These are phyloP conservation scores for Stratiomys singularior DNA, from an alignment of 2,888 invertebrate genomes.

Conservation along the genomic window DNA sequence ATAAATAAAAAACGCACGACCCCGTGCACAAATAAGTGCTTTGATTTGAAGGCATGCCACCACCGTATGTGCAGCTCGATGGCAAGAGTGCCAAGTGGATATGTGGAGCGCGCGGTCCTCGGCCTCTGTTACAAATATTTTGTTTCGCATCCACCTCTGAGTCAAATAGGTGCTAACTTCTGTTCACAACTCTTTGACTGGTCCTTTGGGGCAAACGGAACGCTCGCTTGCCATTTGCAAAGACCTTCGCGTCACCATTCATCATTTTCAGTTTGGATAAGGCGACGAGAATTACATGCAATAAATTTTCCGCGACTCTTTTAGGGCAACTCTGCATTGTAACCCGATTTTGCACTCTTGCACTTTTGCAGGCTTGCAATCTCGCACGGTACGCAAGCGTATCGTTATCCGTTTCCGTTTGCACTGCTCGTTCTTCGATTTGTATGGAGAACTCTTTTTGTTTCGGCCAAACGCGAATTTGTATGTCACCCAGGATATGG, in stretches of 20 bases:
- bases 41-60: too few relatives aligned
- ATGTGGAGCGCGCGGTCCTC: too few relatives aligned
- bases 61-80: too few relatives aligned
- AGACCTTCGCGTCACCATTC: constrained; percentile 2
- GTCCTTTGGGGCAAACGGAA: background rate
- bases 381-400: background rate
- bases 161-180: too few relatives aligned
- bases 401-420: background rate
- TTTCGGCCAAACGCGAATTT: background rate
- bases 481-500: too few relatives aligned
- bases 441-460: background rate
- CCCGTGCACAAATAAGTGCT: too few relatives aligned
- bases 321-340: background rate
- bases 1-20: too few relatives aligned
- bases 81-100: too few relatives aligned
- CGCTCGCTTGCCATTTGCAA: background rate
- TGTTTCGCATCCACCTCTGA: too few relatives aligned
- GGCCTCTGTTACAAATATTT: too few relatives aligned
- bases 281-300: constrained; percentile 33
- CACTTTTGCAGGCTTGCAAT: too few relatives aligned
- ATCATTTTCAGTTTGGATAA: constrained; percentile 39
- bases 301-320: constrained; percentile 34
- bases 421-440: background rate
- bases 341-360: too few relatives aligned
- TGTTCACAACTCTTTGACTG: background rate